Base-by-base conservation (phyloP, 2,888 invertebrate species). In the Dendrolimus houi region DNA sequence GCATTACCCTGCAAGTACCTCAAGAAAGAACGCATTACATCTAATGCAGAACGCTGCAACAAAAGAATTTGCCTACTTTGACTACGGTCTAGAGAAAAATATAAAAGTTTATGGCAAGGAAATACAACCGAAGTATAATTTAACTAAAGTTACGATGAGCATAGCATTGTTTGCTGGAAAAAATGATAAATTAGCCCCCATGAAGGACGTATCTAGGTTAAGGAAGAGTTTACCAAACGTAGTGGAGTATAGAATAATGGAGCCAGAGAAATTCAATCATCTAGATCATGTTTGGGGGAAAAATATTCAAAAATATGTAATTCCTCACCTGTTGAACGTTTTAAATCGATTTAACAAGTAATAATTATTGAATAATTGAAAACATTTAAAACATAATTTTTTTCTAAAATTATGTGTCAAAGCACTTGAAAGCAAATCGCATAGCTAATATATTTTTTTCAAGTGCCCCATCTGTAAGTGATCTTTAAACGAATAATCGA, bases 141-240 rank as follows among this genome's bases (percentile, higher is more conserved):
- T 79, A 54, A 55, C 42, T 2, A 68, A 64, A 53, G 70, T 75
- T 7, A 67, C 62, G 0, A 73, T 69, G 68, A 66, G 58, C 17
- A 59, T 71, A 17, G 73, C 70, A 14, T 64, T 93, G 10, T 83
- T 91, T 60, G 91, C 82, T 62, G 90, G 90, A n/a, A 75, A 71
- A 1, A 88, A 92, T 53, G 94, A 93, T 64, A 85, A 82, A 72
- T 64, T 93, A 13, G 83, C 92, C 0, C 62, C 65, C 0, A 10
- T 75, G 3, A 56, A 66, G 55, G 73, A 77, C 54, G 68, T 70
- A 0, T 14, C 41, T 10, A 56, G 54, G 17, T 41, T 58, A 12
- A 17, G 29, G 0, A 52, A 41, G n/a, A 29, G 60, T 7, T 59
- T 79, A 10, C 69, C 72, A 0, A 76, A 75, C 60, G 69, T 74